A percentile compares a stretch with the other conserved stretches of the same genome.
Conservation (phyloP, 2,113 vertebrate species). For the Osmerus mordax region DNA sequence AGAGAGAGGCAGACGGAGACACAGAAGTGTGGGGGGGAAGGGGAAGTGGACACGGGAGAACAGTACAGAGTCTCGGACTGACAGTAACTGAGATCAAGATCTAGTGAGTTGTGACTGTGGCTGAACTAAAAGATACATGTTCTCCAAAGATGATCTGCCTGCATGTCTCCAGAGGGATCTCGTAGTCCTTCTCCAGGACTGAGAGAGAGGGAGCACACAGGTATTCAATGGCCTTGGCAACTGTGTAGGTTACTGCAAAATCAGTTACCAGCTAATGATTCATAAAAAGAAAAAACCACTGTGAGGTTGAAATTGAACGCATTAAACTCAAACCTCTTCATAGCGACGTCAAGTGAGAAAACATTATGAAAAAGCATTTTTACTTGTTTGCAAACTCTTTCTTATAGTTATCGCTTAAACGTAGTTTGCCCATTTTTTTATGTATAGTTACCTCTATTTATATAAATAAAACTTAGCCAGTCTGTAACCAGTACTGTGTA, state of each 20-base stretch:
- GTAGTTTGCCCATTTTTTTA: conserved; percentile 38
- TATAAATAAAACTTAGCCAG: too few relatives aligned
- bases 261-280: too few relatives aligned
- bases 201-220: conserved; percentile 14
- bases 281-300: too few relatives aligned
- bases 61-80: not conserved
- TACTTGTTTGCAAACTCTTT: too few relatives aligned
- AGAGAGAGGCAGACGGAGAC: conserved; percentile 9
- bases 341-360: too few relatives aligned
- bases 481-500: too few relatives aligned
- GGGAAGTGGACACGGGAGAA: not conserved
- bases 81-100: not conserved
- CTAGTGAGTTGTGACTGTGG: not conserved
- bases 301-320: too few relatives aligned
- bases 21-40: not conserved
- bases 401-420: too few relatives aligned
- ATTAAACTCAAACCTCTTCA: too few relatives aligned
- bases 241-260: too few relatives aligned
- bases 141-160: conserved; percentile 73
- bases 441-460: not conserved
- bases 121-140: conserved; percentile 69
- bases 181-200: conserved; percentile 68
- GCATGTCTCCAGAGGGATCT: conserved; percentile 74
- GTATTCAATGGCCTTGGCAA: conserved; percentile 1
- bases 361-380: too few relatives aligned